Evolutionary conservation across 2,888 invertebrate species (phyloP).

Genomic region (Sesia bembeciformis): DNA sequence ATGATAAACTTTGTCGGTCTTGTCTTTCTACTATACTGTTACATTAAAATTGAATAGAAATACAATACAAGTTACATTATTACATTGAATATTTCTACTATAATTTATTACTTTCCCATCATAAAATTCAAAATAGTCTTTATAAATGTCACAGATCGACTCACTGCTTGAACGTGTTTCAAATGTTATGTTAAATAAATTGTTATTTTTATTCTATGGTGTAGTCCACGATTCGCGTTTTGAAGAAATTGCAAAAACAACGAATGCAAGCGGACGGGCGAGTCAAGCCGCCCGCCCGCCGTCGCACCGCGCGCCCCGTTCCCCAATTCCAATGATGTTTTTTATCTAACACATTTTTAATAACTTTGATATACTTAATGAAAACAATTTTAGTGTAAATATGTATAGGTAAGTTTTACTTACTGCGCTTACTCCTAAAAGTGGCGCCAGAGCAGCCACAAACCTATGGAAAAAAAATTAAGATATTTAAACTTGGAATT

Average conservation of each 20-base stretch:
- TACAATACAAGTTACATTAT: no score
- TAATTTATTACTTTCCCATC: no score
- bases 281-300: constrained; percentile 30
- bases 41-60: neutral
- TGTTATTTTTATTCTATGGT: no score
- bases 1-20: constrained; percentile 71
- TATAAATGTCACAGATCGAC: no score
- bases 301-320: constrained; percentile 22
- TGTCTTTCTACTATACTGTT: constrained; percentile 12
- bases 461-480: constrained; percentile 35
- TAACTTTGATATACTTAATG: neutral
- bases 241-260: constrained; percentile 60
- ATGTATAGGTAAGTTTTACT: constrained; percentile 20
- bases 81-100: no score
- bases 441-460: constrained; percentile 50
- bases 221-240: constrained; percentile 14
- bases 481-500: constrained; percentile 7
- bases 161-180: no score
- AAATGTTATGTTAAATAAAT: no score
- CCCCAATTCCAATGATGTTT: constrained; percentile 16
- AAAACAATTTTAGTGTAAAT: neutral
- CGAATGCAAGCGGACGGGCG: constrained; percentile 45
- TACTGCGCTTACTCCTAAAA: constrained; percentile 50
- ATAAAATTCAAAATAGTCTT: no score
- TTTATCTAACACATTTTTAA: no score